phyloP scores from a whole-genome alignment of 2,113 vertebrate genomes.

The Bos taurus region ARS-UCD2.0 NC_082638.1:3309501-3310000 shows the following conservation, averaged over 20 bases:
- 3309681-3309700: not conserved
- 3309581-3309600: not conserved
- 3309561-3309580: not conserved
- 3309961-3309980: not conserved
- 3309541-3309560: slow-evolving; percentile 13
- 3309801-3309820: not conserved
- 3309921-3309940: not conserved
- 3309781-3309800: not conserved
- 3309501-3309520: not conserved
- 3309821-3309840: not conserved
- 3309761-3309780: not conserved
- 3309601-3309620: not conserved
- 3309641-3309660: not conserved
- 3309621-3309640: not conserved
- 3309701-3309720: not conserved
- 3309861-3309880: not conserved
- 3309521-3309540: not conserved
- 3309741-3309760: not conserved
- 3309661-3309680: not conserved
- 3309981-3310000: not conserved
- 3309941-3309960: not conserved
- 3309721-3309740: not conserved
- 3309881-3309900: not conserved
- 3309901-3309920: not conserved
- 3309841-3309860: slow-evolving; percentile 36